phyloP scores from a whole-genome alignment of 2,797 vertebrate genomes.

The Danio tinwini region DNA sequence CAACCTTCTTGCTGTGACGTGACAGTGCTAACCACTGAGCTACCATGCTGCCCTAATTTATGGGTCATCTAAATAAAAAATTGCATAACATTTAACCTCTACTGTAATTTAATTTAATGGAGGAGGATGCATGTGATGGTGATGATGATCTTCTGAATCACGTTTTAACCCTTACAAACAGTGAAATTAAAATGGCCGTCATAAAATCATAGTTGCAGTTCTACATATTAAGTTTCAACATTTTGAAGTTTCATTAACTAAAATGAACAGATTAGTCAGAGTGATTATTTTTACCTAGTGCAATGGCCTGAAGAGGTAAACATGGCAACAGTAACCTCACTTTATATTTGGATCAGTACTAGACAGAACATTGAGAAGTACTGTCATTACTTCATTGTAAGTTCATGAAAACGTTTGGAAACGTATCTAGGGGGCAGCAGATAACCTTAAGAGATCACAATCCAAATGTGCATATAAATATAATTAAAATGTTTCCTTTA shows the following conservation, averaged over 20 bases:
- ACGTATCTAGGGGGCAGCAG: background rate
- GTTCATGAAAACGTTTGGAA: background rate
- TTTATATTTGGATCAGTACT: background rate
- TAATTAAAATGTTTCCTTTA: background rate
- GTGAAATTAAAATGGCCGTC: background rate
- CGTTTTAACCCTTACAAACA: background rate
- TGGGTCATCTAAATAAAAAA: background rate
- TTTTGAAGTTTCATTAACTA: background rate
- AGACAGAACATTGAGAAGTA: background rate
- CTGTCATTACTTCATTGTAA: background rate
- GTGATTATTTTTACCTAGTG: conserved; percentile 9
- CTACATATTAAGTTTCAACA: background rate
- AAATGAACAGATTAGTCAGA: background rate
- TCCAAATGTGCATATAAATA: background rate
- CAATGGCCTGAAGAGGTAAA: background rate
- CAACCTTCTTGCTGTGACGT: too few relatives aligned
- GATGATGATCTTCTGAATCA: background rate
- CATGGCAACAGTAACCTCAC: background rate
- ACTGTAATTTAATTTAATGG: background rate
- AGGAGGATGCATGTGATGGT: background rate
- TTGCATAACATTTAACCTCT: background rate
- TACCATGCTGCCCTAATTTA: too few relatives aligned
- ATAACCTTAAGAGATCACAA: background rate
- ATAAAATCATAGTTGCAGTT: background rate
- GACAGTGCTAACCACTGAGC: too few relatives aligned